Evolutionary conservation across 2,113 vertebrate species (phyloP).

Genomic region (Proterorhinus semilunaris): DNA sequence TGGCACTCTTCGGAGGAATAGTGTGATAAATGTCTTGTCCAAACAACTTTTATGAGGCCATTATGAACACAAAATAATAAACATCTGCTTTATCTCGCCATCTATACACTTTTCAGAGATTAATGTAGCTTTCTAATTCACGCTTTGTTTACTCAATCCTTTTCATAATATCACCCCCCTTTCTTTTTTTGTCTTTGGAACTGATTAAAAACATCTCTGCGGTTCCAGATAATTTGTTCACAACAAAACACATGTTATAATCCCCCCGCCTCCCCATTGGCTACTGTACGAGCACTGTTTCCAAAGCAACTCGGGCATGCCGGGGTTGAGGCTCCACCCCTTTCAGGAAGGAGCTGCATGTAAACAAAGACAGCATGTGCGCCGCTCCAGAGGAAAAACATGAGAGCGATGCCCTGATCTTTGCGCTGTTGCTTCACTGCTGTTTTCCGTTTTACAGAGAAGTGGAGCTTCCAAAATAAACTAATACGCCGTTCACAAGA

Average conservation of each 20-base stretch:
- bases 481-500: too few species aligned
- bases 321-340: conserved; percentile 44
- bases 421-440: conserved; percentile 27
- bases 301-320: conserved; percentile 74
- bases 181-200: conserved; percentile 52
- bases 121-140: conserved; percentile 57
- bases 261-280: conserved; percentile 59
- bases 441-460: conserved; percentile 1
- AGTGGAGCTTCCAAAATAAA: too few species aligned
- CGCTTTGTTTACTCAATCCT: conserved; percentile 47
- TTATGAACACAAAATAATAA: conserved; percentile 2
- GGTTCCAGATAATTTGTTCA: conserved; percentile 44
- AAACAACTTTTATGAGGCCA: neutral
- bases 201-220: conserved; percentile 64
- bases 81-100: neutral
- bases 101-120: conserved; percentile 27
- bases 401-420: conserved; percentile 24
- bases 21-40: conserved; percentile 14
- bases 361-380: conserved; percentile 69
- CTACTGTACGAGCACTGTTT: conserved; percentile 53
- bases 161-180: conserved; percentile 40
- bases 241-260: conserved; percentile 51
- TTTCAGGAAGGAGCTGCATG: conserved; percentile 64
- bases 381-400: conserved; percentile 46
- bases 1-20: conserved; percentile 1